A percentile compares a stretch with the other conserved stretches of the same genome.
Conservation (phyloP, 2,888 invertebrate genomes). For the Drosophila niveifrons region DNA sequence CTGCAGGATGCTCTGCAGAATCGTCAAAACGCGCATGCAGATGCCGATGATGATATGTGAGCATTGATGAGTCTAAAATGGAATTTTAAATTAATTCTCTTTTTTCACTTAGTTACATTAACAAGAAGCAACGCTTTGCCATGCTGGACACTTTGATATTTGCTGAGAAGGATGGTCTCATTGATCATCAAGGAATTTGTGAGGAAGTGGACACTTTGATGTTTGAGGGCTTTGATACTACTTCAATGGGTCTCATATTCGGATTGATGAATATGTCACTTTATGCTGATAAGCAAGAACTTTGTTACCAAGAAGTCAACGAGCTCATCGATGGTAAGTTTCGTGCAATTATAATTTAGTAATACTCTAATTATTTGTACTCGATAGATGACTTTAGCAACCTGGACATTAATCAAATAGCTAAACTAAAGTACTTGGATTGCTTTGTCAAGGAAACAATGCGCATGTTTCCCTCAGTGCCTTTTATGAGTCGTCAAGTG, state of each 20-base stretch:
- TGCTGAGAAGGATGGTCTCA: constrained; percentile 74
- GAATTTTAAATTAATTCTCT: not conserved
- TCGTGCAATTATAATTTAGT: fast-evolving
- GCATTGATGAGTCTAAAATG: not conserved
- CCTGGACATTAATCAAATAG: constrained; percentile 51
- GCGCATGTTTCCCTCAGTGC: constrained; percentile 88
- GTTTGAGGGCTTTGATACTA: constrained; percentile 80
- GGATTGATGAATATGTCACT: constrained; percentile 75
- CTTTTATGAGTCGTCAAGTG: constrained; percentile 87
- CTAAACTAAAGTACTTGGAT: constrained; percentile 64
- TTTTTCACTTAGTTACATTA: constrained; percentile 48
- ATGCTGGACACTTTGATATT: constrained; percentile 79
- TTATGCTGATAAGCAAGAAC: constrained; percentile 71
- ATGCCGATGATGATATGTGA: constrained; percentile 54
- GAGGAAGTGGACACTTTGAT: constrained; percentile 91
- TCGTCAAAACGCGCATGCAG: not conserved
- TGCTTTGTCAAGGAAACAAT: constrained; percentile 66
- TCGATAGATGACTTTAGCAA: constrained; percentile 61
- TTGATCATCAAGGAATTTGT: constrained; percentile 86
- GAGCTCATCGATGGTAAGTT: constrained; percentile 69
- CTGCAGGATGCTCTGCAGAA: constrained; percentile 2
- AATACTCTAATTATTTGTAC: not conserved
- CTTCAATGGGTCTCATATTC: constrained; percentile 78
- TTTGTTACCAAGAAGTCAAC: constrained; percentile 73
- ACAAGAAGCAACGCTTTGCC: constrained; percentile 74